These are phyloP conservation scores for Anas platyrhynchos DNA, from an alignment of 2,113 vertebrate species.

Conservation along the genomic window DNA sequence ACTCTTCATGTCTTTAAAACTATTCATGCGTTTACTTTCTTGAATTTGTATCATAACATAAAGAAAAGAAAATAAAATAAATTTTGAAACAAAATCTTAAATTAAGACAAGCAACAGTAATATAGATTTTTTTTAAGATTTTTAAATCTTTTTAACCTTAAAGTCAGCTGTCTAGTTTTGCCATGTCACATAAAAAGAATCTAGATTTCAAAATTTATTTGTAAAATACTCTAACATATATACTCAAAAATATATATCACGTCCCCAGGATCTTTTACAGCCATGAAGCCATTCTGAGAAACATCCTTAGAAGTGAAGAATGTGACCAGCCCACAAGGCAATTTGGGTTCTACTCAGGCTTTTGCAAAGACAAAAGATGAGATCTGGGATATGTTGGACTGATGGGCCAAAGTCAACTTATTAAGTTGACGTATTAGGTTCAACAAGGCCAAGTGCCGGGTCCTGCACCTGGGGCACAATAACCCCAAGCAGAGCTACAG, in stretches of 20 bases:
- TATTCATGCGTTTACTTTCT: neutral
- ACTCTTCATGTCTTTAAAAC: neutral
- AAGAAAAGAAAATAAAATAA: too few relatives aligned
- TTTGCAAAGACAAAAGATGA: neutral
- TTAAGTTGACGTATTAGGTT: too few relatives aligned
- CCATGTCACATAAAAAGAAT: neutral
- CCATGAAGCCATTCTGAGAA: neutral
- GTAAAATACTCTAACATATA: neutral
- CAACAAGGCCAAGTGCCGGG: too few relatives aligned
- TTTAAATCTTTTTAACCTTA: neutral
- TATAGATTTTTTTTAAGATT: neutral
- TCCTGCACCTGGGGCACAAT: too few relatives aligned
- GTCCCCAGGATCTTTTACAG: neutral
- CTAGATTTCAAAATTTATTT: neutral
- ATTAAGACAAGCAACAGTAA: neutral
- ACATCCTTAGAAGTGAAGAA: neutral
- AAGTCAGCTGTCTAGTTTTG: neutral
- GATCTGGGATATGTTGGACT: too few relatives aligned
- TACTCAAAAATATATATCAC: accelerated
- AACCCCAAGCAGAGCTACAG: too few relatives aligned
- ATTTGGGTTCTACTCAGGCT: neutral
- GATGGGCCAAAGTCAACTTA: too few relatives aligned
- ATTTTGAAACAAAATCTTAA: neutral
- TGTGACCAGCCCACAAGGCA: neutral
- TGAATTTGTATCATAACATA: neutral